phyloP scores from a whole-genome alignment of 2,113 vertebrate genomes.

The Gavia stellata region DNA sequence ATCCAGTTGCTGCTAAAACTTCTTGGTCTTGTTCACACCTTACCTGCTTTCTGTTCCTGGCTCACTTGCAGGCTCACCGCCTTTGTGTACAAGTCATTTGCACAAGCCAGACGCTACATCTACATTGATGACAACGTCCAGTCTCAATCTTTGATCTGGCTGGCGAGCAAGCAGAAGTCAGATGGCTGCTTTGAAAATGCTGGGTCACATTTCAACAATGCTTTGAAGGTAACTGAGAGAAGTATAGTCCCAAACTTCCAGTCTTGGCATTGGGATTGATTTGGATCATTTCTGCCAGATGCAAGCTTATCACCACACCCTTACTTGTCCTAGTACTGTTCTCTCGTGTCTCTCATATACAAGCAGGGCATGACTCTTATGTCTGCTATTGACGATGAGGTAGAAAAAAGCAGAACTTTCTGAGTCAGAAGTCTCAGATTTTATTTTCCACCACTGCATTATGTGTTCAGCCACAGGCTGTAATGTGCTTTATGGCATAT shows the following conservation, averaged over 20 bases:
- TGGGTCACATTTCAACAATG: conserved; percentile 76
- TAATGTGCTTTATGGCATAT: neutral
- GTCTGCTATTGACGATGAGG: neutral
- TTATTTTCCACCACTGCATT: neutral
- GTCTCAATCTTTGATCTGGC: conserved; percentile 53
- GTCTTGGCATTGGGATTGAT: neutral
- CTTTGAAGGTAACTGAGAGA: conserved; percentile 74
- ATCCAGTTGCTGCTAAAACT: neutral
- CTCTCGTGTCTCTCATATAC: rapidly evolving
- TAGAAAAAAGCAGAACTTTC: neutral
- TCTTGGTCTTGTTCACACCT: neutral
- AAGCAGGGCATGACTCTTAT: neutral
- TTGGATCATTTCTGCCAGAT: neutral
- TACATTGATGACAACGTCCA: conserved; percentile 55
- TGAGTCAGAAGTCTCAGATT: neutral
- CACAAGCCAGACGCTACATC: conserved; percentile 34
- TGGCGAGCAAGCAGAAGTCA: conserved; percentile 57
- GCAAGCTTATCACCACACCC: neutral
- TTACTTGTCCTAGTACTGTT: neutral
- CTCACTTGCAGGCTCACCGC: conserved; percentile 57
- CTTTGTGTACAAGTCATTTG: conserved; percentile 61
- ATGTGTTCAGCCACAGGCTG: neutral
- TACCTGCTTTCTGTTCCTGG: neutral
- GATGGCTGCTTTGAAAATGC: conserved; percentile 78
- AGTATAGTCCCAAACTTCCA: neutral